These are phyloP conservation scores for Phasia obesa DNA, from an alignment of 2,888 invertebrate species.

Conservation along the genomic window DNA sequence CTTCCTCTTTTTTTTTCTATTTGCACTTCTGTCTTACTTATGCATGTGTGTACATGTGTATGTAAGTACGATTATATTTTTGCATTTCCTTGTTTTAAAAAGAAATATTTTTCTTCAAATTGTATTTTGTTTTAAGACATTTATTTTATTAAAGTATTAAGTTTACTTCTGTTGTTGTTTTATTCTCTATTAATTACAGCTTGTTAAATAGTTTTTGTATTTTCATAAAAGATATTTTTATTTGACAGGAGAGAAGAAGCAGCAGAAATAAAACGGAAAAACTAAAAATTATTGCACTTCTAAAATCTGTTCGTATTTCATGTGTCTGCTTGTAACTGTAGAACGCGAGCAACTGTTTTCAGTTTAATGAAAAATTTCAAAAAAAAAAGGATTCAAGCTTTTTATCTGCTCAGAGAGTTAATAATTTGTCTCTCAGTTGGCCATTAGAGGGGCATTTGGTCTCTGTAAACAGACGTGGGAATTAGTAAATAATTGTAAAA, in stretches of 20 bases:
- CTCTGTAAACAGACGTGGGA: slow-evolving; percentile 8
- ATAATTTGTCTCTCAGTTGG: background rate
- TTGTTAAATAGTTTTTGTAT: slow-evolving; percentile 25
- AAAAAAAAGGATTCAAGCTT: slow-evolving; percentile 36
- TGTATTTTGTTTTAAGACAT: background rate
- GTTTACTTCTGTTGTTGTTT: slow-evolving; percentile 13
- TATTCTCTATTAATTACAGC: slow-evolving; percentile 31
- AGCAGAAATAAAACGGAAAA: slow-evolving; percentile 38
- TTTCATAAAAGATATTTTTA: slow-evolving; percentile 40
- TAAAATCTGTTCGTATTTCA: slow-evolving; percentile 13
- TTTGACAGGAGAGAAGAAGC: slow-evolving; percentile 17
- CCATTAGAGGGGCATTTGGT: background rate
- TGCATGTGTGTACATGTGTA: no score
- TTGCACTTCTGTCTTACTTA: slow-evolving; percentile 61
- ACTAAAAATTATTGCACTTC: slow-evolving; percentile 54
- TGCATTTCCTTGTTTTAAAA: slow-evolving; percentile 18
- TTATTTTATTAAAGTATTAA: slow-evolving; percentile 1
- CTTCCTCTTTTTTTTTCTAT: slow-evolving; percentile 36
- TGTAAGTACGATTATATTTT: no score
- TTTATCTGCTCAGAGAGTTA: slow-evolving; percentile 18
- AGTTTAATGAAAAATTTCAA: slow-evolving; percentile 21
- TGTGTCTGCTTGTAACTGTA: slow-evolving; percentile 58
- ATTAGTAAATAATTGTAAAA: no score
- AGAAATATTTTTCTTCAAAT: background rate
- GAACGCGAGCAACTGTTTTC: slow-evolving; percentile 66